Base-by-base conservation (phyloP, 1,140 invertebrate species). In the Aphaenogaster floridana region DNA sequence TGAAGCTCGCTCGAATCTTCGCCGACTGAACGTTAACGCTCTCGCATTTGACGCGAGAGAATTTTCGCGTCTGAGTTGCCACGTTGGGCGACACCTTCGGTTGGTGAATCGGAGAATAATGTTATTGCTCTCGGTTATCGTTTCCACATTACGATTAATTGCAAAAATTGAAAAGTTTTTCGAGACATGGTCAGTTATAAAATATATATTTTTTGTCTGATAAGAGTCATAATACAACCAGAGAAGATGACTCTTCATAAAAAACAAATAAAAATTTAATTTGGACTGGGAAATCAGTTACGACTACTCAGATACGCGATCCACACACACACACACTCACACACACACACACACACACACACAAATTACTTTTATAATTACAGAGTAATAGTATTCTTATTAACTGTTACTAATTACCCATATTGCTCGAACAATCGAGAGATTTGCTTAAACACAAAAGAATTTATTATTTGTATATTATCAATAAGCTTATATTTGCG, bases 41-140 rank as follows among this genome's bases (percentile, higher is more conserved):
- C 36, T 77, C 52, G 66, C 86, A 77, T 87, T 86, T 87, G 68
- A 88, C 81, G 81, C 90, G 90, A 84, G 68, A 89, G 66, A 78
- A 90, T 87, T 90, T 90, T 90, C 79, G 52, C 72, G 69, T 84
- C 54, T 76, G 42, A 76, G 13, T 76, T 63, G 36, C 54, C 80
- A 84, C 80, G 54, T 84, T 21, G 69, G 1, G 17, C 54, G 69
- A 84, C 80, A 84, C 80, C 54, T 76, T 21, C 80, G 42, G 61
- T 39, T 28, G 17, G 1, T 15, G n/a, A 69, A 61, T 0, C 11
- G 11, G 28, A 74, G 28, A 61, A 84, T 63, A 68, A 48, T 50
- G 0, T 34, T 45, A 42, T n/a, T 42, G 2, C 13, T 39, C 15
- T 28, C 21, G 0, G 17, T 54, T 39, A 28, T 13, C 45, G 7